These are phyloP conservation scores for Drosophila mulleri DNA, from an alignment of 2,888 invertebrate genomes.

Conservation along the genomic window DNA sequence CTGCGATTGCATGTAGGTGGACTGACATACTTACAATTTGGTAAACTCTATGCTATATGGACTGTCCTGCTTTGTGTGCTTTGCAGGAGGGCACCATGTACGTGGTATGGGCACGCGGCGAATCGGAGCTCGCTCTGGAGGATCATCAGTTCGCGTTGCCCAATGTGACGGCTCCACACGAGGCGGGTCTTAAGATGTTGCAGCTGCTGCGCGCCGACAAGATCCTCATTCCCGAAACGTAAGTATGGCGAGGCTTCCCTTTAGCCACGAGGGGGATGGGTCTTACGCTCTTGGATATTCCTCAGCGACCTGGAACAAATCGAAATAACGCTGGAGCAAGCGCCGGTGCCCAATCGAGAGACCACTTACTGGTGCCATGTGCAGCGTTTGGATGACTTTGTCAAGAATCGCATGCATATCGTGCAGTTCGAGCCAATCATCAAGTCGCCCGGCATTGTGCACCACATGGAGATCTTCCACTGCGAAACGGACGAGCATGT, in stretches of 20 bases:
- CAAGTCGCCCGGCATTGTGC: constrained; percentile 94
- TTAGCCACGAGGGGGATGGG: not conserved
- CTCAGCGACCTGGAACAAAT: constrained; percentile 86
- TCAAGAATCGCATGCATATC: constrained; percentile 91
- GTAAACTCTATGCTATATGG: not conserved
- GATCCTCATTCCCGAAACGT: constrained; percentile 85
- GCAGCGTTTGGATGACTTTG: constrained; percentile 90
- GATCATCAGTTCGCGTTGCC: constrained; percentile 84
- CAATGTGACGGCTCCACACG: constrained; percentile 84
- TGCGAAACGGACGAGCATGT: constrained; percentile 90
- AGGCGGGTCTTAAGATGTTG: constrained; percentile 91
- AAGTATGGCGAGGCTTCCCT: constrained; percentile 39
- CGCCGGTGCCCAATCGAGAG: constrained; percentile 92
- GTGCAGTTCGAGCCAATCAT: constrained; percentile 95
- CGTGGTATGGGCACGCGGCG: constrained; percentile 93
- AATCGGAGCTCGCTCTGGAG: constrained; percentile 87
- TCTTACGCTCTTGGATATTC: not conserved
- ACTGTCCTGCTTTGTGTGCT: too few species aligned
- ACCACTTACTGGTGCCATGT: constrained; percentile 99
- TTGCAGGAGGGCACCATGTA: constrained; percentile 95
- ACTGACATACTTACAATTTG: not conserved
- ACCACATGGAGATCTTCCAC: constrained; percentile 99
- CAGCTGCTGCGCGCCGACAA: constrained; percentile 87
- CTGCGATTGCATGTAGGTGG: constrained; percentile 84
- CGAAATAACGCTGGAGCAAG: constrained; percentile 88